Percentiles rank a stretch among this genome's conserved stretches.
These are phyloP conservation scores for Xenopus petersii DNA, from an alignment of 2,797 vertebrate species.

Conservation along the genomic window DNA sequence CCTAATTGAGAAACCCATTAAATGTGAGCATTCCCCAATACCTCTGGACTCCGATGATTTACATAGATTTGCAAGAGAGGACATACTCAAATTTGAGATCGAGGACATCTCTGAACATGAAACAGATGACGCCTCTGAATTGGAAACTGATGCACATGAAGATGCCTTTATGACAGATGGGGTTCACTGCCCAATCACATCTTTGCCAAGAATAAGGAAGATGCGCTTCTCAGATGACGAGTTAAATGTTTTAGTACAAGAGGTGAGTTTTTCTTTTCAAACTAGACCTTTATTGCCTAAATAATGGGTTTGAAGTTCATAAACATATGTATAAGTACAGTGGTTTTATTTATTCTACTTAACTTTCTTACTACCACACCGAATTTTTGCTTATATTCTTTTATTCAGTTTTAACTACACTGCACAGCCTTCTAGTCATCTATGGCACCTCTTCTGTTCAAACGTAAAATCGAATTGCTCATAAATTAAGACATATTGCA, in stretches of 20 bases:
- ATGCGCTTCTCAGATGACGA: constrained; percentile 1
- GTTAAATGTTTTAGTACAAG: constrained; percentile 2
- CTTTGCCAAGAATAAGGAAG: not conserved
- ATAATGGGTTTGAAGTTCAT: too few relatives aligned
- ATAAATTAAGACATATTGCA: too few relatives aligned
- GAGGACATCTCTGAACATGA: not conserved
- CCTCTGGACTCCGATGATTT: not conserved
- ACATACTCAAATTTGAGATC: not conserved
- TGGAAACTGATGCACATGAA: not conserved
- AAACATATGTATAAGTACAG: too few relatives aligned
- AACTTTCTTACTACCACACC: too few relatives aligned
- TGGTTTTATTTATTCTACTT: too few relatives aligned
- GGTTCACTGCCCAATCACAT: not conserved
- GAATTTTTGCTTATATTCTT: too few relatives aligned
- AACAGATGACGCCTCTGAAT: not conserved
- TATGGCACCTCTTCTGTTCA: too few relatives aligned
- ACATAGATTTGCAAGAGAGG: not conserved
- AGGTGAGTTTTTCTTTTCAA: not conserved
- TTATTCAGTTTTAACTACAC: too few relatives aligned
- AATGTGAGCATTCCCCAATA: not conserved
- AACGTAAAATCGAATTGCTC: too few relatives aligned
- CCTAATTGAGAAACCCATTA: not conserved
- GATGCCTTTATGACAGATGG: not conserved
- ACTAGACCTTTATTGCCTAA: too few relatives aligned
- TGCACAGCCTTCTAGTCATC: too few relatives aligned